Percentiles rank a stretch among this genome's conserved stretches.
These are phyloP conservation scores for Sphyrna mokarran DNA, from an alignment of 2,113 vertebrate genomes.

Conservation along the genomic window DNA sequence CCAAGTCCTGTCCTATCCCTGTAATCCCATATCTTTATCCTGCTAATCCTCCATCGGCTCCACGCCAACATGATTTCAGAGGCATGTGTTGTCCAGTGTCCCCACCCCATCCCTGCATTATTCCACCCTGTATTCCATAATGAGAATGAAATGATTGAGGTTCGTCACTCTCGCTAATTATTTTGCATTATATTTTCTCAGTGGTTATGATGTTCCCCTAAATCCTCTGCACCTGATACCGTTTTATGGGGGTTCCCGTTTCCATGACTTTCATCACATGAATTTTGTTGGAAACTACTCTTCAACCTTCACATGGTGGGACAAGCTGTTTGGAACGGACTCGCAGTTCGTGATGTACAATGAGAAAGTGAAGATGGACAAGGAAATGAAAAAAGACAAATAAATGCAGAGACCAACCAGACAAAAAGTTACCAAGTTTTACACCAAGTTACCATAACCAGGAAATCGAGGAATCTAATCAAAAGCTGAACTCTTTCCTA, in stretches of 20 bases:
- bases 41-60: too few species aligned
- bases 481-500: background rate
- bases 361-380: conserved; percentile 57
- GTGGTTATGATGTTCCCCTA: conserved; percentile 85
- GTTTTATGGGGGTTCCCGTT: conserved; percentile 84
- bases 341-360: conserved; percentile 67
- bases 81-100: background rate
- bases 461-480: background rate
- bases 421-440: background rate
- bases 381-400: conserved; percentile 58
- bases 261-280: conserved; percentile 98
- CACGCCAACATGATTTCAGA: too few species aligned
- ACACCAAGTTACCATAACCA: background rate
- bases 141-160: background rate
- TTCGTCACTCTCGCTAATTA: background rate
- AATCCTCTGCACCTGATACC: conserved; percentile 88
- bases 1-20: too few species aligned
- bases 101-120: background rate
- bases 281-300: conserved; percentile 92
- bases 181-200: conserved; percentile 45
- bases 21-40: too few species aligned
- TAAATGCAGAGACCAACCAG: background rate
- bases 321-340: conserved; percentile 81
- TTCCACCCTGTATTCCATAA: background rate
- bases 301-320: conserved; percentile 97